Evolutionary conservation across 2,113 vertebrate species (phyloP).

Genomic region (Uropsilus gracilis): DNA sequence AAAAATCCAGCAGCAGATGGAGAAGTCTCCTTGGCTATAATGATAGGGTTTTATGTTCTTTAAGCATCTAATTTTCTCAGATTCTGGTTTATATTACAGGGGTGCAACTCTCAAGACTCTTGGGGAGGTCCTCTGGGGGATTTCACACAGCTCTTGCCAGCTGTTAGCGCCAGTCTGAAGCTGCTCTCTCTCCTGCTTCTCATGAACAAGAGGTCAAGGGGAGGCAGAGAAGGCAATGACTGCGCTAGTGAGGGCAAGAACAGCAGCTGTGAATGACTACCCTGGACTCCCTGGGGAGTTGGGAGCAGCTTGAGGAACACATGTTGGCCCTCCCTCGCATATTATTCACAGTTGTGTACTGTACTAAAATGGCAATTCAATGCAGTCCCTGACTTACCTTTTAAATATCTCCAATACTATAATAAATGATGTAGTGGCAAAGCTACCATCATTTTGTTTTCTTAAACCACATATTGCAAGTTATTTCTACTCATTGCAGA

Average conservation of each 20-base stretch:
- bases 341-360: constrained; percentile 59
- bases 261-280: constrained; percentile 71
- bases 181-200: constrained; percentile 61
- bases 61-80: constrained; percentile 78
- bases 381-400: constrained; percentile 17
- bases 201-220: constrained; percentile 76
- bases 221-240: constrained; percentile 67
- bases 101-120: constrained; percentile 76
- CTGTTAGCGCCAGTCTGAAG: constrained; percentile 70
- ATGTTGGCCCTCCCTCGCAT: constrained; percentile 58
- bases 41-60: constrained; percentile 75
- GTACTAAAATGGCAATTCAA: constrained; percentile 41
- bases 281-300: constrained; percentile 51
- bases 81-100: constrained; percentile 78
- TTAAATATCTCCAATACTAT: constrained; percentile 9
- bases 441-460: constrained; percentile 16
- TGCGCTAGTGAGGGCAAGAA: constrained; percentile 49
- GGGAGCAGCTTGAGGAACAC: constrained; percentile 79
- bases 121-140: constrained; percentile 69
- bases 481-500: constrained; percentile 13
- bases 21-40: constrained; percentile 64
- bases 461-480: constrained; percentile 1
- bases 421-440: neutral
- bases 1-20: constrained; percentile 73
- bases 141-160: constrained; percentile 73